Evolutionary conservation across 2,113 vertebrate species (phyloP).

Genomic region (Alectura lathami): DNA sequence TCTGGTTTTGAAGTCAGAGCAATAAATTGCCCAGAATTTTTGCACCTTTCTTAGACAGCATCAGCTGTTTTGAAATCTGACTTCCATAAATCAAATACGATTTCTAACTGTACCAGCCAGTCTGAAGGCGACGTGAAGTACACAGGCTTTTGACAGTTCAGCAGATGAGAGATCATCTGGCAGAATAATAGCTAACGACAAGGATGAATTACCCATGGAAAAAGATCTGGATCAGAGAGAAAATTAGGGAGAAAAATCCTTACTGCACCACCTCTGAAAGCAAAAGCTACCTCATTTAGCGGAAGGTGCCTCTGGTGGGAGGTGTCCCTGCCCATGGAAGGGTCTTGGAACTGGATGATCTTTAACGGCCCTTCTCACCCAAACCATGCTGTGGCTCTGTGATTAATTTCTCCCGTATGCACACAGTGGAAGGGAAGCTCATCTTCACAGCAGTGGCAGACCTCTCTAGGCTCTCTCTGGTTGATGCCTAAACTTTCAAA

Average conservation of each 20-base stretch:
- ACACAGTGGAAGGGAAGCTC: not conserved
- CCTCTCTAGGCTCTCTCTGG: not conserved
- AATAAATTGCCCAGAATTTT: not conserved
- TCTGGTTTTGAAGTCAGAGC: not conserved
- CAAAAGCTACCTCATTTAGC: not conserved
- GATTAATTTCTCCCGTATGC: not conserved
- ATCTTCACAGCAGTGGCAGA: not conserved
- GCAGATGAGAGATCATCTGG: not conserved
- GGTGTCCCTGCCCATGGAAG: not conserved
- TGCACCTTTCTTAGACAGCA: not conserved
- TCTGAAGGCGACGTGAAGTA: not conserved
- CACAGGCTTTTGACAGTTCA: slow-evolving; percentile 2
- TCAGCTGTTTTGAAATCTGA: not conserved
- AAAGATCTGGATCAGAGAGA: not conserved
- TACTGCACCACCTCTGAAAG: slow-evolving; percentile 4
- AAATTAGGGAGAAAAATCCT: not conserved
- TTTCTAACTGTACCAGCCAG: not conserved
- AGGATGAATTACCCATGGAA: not conserved
- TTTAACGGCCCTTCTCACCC: not conserved
- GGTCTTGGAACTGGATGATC: not conserved
- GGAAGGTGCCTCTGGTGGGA: not conserved
- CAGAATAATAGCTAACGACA: not conserved
- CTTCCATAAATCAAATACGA: not conserved
- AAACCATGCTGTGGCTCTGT: not conserved
- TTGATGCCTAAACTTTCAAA: not conserved